These are phyloP conservation scores for Pygocentrus nattereri DNA, from an alignment of 2,797 vertebrate species.

Conservation along the genomic window DNA sequence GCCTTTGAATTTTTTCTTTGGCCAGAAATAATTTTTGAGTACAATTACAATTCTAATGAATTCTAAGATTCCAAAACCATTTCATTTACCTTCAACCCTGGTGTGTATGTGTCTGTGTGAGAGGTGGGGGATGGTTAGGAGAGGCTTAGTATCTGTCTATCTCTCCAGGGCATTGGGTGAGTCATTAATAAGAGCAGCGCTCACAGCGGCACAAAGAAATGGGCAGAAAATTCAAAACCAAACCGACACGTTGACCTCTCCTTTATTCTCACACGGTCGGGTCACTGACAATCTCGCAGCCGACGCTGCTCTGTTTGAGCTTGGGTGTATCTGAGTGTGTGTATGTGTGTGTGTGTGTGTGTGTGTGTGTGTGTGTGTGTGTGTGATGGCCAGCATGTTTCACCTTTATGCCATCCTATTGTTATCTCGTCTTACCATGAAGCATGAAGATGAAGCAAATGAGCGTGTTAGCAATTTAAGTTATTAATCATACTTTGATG, in stretches of 20 bases:
- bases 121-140: conserved; percentile 29
- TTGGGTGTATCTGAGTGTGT: conserved; percentile 27
- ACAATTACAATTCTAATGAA: too few relatives aligned
- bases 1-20: too few relatives aligned
- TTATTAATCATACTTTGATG: background rate
- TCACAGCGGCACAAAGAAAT: conserved; percentile 53
- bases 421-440: conserved; percentile 37
- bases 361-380: conserved; percentile 33
- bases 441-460: conserved; percentile 13
- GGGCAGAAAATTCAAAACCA: conserved; percentile 65
- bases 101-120: conserved; percentile 35
- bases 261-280: conserved; percentile 65
- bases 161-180: conserved; percentile 59
- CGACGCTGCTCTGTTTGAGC: conserved; percentile 49
- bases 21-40: too few relatives aligned
- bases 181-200: conserved; percentile 61
- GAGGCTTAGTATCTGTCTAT: conserved; percentile 7
- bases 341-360: conserved; percentile 41
- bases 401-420: conserved; percentile 15
- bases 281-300: conserved; percentile 65
- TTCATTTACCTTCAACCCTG: too few relatives aligned
- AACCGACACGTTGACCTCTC: conserved; percentile 56
- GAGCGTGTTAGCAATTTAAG: background rate
- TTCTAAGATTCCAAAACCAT: too few relatives aligned
- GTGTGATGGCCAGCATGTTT: conserved; percentile 21